Conservation (phyloP, 2,888 invertebrate species). For the Agrochola macilenta region DNA sequence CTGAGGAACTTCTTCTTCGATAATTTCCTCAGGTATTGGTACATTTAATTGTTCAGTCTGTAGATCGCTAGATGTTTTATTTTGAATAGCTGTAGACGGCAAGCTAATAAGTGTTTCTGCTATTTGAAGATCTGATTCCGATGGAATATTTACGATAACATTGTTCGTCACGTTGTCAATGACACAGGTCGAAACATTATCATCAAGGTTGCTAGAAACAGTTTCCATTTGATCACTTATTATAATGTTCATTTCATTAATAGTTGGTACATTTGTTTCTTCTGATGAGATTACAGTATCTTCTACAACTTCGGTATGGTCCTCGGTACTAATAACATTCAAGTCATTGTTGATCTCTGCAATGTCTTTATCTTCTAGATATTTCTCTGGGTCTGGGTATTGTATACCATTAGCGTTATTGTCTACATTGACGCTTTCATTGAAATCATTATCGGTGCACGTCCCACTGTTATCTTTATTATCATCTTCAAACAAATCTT, state of each 20-base stretch:
- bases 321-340: conserved; percentile 46
- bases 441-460: conserved; percentile 72
- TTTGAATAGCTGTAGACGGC: conserved; percentile 84
- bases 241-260: conserved; percentile 35
- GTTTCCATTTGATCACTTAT: conserved; percentile 35
- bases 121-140: conserved; percentile 88
- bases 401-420: conserved; percentile 51
- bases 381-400: conserved; percentile 50
- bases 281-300: conserved; percentile 37
- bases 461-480: conserved; percentile 74
- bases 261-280: conserved; percentile 22
- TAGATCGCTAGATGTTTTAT: conserved; percentile 71
- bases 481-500: conserved; percentile 88
- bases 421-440: conserved; percentile 63
- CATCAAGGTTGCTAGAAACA: conserved; percentile 20
- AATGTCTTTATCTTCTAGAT: conserved; percentile 41
- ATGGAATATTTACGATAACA: conserved; percentile 76
- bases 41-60: conserved; percentile 65
- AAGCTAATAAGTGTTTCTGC: conserved; percentile 88
- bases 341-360: conserved; percentile 47
- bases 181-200: conserved; percentile 36
- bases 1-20: conserved; percentile 67
- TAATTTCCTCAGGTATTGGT: conserved; percentile 53
- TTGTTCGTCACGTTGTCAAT: conserved; percentile 36
- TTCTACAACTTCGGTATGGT: conserved; percentile 44